Percentiles rank a stretch among this genome's conserved stretches.
Evolutionary conservation across 2,797 vertebrate genomes (phyloP).

Genomic region (Bradypus variegatus): DNA sequence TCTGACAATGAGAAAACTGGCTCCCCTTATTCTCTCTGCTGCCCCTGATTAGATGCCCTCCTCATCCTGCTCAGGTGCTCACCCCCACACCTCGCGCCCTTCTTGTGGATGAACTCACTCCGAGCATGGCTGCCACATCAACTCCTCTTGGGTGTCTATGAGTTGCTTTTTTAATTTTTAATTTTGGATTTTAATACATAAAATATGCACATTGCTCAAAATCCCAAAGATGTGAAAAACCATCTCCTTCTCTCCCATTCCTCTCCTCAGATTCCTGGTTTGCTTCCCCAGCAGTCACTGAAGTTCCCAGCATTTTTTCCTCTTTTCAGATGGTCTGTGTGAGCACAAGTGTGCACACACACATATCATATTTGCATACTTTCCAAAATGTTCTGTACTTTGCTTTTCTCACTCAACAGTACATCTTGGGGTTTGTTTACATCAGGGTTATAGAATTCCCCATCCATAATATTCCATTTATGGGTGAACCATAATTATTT

Average conservation of each 20-base stretch:
- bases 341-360: neutral
- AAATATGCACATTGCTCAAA: neutral
- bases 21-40: too few species aligned
- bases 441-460: neutral
- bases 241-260: neutral
- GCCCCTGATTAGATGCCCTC: too few species aligned
- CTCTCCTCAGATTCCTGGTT: neutral
- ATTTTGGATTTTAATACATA: neutral
- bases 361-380: accelerated
- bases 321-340: neutral
- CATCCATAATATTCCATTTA: neutral
- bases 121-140: neutral
- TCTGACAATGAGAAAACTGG: neutral
- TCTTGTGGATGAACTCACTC: neutral
- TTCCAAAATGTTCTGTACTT: neutral
- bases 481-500: neutral
- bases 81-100: neutral
- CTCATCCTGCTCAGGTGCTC: neutral
- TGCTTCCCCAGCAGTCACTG: neutral
- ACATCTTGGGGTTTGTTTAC: neutral
- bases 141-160: neutral
- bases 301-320: too few species aligned
- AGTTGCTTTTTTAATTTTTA: neutral
- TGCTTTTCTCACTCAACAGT: too few species aligned
- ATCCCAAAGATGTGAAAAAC: neutral